Conservation (phyloP, 2,888 invertebrate genomes). For the Melieria crassipennis region DNA sequence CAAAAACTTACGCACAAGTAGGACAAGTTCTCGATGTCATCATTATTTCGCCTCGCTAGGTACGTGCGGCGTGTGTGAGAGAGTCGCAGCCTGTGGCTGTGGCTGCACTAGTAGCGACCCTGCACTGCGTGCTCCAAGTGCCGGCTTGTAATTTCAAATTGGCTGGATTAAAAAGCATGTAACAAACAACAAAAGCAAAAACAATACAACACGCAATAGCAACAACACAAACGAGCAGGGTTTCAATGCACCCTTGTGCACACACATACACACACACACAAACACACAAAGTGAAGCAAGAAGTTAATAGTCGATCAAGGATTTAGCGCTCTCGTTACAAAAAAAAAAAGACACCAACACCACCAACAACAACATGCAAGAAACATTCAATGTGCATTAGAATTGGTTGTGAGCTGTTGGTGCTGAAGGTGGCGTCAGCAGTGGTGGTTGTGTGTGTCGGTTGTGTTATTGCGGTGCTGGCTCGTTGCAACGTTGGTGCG, state of each 20-base stretch:
- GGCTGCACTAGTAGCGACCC: not conserved
- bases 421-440: not conserved
- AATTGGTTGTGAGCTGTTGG: not conserved
- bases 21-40: slow-evolving; percentile 39
- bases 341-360: not conserved
- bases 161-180: too few species aligned
- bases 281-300: slow-evolving; percentile 42
- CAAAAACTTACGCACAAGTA: slow-evolving; percentile 30
- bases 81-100: not conserved
- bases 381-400: slow-evolving; percentile 35
- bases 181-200: too few species aligned
- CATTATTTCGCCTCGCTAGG: slow-evolving; percentile 31
- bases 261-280: slow-evolving; percentile 9
- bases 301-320: slow-evolving; percentile 60
- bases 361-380: slow-evolving; percentile 7
- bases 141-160: too few species aligned
- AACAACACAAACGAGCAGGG: not conserved
- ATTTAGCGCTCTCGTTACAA: slow-evolving; percentile 51
- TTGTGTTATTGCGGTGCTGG: slow-evolving; percentile 9
- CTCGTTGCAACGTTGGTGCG: not conserved
- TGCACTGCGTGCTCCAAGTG: not conserved
- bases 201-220: not conserved
- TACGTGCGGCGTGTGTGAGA: not conserved
- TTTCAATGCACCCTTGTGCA: not conserved
- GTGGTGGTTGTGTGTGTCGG: not conserved